Conservation (phyloP, 2,113 vertebrate species). For the Trematocara zebra region DNA sequence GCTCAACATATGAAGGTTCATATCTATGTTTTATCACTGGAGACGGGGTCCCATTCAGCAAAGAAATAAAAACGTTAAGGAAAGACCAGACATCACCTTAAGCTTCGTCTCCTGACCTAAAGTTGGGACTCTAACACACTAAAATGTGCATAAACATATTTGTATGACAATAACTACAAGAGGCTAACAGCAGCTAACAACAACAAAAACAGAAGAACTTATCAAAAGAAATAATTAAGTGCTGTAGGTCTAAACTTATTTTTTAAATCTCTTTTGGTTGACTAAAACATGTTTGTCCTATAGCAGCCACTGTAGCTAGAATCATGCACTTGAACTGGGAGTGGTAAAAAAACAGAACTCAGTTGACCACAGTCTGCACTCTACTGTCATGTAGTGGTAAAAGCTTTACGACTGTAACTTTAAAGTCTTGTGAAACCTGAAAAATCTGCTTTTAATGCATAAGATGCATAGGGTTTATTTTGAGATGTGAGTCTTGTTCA, state of each 20-base stretch:
- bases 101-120: background rate
- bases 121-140: background rate
- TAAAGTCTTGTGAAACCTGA: background rate
- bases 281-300: background rate
- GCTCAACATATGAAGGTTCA: background rate
- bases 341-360: background rate
- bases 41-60: background rate
- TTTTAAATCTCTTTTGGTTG: background rate
- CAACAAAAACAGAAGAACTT: background rate
- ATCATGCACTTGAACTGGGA: background rate
- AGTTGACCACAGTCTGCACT: background rate
- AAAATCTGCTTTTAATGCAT: background rate
- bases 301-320: background rate
- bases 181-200: background rate
- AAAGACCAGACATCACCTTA: background rate
- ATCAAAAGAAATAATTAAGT: background rate
- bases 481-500: background rate
- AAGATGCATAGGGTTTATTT: background rate
- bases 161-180: background rate
- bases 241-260: background rate
- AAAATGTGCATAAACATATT: background rate
- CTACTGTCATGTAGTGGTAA: background rate
- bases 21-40: background rate
- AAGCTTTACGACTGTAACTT: background rate
- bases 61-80: background rate